Evolutionary conservation across 2,888 invertebrate species (phyloP), one percentile per base, ranked within the genome.

Genomic region (Dioctria rufipes): DNA sequence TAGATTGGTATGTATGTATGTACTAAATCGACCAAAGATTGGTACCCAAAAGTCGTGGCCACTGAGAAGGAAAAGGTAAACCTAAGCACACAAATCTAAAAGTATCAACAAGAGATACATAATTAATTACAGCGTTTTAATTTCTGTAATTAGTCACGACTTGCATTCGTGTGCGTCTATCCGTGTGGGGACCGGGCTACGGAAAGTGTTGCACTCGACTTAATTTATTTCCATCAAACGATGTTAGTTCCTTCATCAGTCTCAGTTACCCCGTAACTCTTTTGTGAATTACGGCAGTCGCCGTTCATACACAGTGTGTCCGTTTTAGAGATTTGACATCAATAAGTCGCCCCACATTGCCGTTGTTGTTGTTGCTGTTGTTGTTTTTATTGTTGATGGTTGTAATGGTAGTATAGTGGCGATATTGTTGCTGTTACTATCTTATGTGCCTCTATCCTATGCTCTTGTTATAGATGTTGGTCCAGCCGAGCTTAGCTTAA

Each of bases 71-170:
- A 60, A 25, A 46, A 37, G 5, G 63, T n/a, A 42, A 13, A 63
- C 3, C 11, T 46, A 9, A 58, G 2, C 54, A 77, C 71, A 82
- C 80, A 82, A 80, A 78, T 82, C 80, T 78, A 80, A 78, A 79
- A 78, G 73, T 80, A 80, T 82, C 82, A 82, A 69, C 78, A 71
- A 86, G 85, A 87, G 88, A 88, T 88, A 88, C 89, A 88, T 88
- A 88, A 88, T 88, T 88, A 88, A 88, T 88, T 88, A 88, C 88
- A 88, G 88, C 87, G 88, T 88, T 88, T 88, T 88, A 88, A 88
- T 88, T 88, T 88, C 81, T 65, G 88, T 88, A 88, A 88, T 88
- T 88, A 88, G 88, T 88, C 88, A 88, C 88, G 88, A 88, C 86
- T 88, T 88, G 77, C 71, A 54, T 51, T 78, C 37, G 65, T 78